Percentiles rank a stretch among this genome's conserved stretches.
Conservation (phyloP, 2,113 vertebrate species). For the Thalassarche chlororhynchos region DNA sequence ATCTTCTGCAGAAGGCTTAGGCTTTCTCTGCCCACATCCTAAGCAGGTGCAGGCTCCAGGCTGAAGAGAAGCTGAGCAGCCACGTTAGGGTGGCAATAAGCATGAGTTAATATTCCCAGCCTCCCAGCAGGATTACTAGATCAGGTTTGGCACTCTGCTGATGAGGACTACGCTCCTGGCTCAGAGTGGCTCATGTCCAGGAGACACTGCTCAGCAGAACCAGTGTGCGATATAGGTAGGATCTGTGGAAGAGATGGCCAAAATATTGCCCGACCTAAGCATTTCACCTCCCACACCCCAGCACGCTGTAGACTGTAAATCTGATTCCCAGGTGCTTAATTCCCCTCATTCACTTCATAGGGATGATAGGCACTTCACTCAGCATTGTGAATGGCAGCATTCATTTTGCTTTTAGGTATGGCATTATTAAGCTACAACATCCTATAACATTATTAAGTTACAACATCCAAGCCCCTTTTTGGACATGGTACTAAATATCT, state of each 20-base stretch:
- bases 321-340: not conserved
- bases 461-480: not conserved
- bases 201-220: not conserved
- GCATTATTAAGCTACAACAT: not conserved
- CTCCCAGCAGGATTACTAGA: not conserved
- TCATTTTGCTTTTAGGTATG: not conserved
- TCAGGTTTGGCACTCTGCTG: not conserved
- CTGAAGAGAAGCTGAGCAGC: not conserved
- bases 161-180: not conserved
- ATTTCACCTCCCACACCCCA: not conserved
- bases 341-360: not conserved
- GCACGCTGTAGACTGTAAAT: not conserved
- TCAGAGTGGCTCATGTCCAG: not conserved
- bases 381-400: not conserved
- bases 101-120: not conserved
- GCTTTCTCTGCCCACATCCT: not conserved
- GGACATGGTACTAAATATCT: not conserved
- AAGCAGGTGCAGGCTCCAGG: not conserved
- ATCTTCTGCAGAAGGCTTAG: not conserved
- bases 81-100: not conserved
- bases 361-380: not conserved
- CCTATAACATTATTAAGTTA: not conserved
- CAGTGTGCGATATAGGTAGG: fast-evolving
- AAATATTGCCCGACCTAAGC: not conserved
- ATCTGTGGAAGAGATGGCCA: not conserved